These are phyloP conservation scores for Radopholus similis DNA, from an alignment of 1,140 invertebrate species.

Conservation along the genomic window DNA sequence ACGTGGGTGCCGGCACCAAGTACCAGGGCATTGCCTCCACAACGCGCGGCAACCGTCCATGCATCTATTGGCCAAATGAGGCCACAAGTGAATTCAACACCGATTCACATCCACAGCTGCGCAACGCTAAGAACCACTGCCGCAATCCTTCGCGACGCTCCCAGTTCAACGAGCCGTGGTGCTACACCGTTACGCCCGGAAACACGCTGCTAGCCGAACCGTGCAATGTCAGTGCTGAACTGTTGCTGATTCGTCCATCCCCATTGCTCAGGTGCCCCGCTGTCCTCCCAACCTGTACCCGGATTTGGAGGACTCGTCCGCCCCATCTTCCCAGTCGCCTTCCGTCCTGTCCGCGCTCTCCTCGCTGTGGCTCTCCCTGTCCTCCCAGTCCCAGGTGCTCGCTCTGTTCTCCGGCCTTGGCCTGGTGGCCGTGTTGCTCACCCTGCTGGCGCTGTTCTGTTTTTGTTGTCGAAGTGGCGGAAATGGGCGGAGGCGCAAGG, in stretches of 20 bases:
- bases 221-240: slow-evolving; percentile 70
- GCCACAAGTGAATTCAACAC: slow-evolving; percentile 27
- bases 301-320: slow-evolving; percentile 21
- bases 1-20: slow-evolving; percentile 36
- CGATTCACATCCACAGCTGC: slow-evolving; percentile 70
- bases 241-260: not conserved
- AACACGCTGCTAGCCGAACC: slow-evolving; percentile 66
- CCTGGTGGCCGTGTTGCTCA: slow-evolving; percentile 24
- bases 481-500: slow-evolving; percentile 15
- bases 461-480: slow-evolving; percentile 30
- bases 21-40: slow-evolving; percentile 39
- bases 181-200: slow-evolving; percentile 67
- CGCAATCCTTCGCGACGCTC: slow-evolving; percentile 78
- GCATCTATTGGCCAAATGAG: slow-evolving; percentile 33
- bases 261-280: not conserved
- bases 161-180: slow-evolving; percentile 74
- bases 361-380: slow-evolving; percentile 36
- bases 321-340: not conserved
- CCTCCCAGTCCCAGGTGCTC: slow-evolving; percentile 33
- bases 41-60: slow-evolving; percentile 20
- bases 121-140: slow-evolving; percentile 82
- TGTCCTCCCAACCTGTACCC: slow-evolving; percentile 32
- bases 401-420: slow-evolving; percentile 26
- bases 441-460: slow-evolving; percentile 40
- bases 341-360: slow-evolving; percentile 28